Base-by-base conservation (phyloP, 35 echinoderm and acorn worm species). In the Acanthaster planci region DNA sequence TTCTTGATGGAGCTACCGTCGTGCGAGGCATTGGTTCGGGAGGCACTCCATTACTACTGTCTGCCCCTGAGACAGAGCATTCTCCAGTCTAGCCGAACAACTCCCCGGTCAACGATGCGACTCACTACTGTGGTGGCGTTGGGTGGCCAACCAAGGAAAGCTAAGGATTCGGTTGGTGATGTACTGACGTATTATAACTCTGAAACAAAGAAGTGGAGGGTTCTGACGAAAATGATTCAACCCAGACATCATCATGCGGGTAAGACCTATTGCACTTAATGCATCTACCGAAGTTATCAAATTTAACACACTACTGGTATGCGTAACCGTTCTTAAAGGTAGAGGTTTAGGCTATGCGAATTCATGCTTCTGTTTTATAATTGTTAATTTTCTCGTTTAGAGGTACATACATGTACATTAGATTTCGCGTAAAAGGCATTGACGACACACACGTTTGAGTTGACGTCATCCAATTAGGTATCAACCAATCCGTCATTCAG, bases 41-140 rank as follows among this genome's bases (percentile, higher is more conserved):
- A 99, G 57, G 96, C 96, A 37, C 78, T 99, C 2, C 96, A 94
- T 38, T 99, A 99, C 77, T 85, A 99, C 82, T 99, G 92, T 51
- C 82, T 99, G 19, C 96, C 96, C 9, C 81, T 90, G 21, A 56
- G 96, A 30, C 96, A 99, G 55, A 91, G 92, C 42, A 77, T 99
- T 42, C 30, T 99, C 18, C 96, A 99, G 55, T 94, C 88, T 17
- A 77, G 72, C 6, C 60, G 96, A 35, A 99, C 96, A 7, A 87
- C 64, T 38, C 96, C 96, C 1, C 80, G 96, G 64, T 93, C 96
- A 12, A 54, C 87, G 37, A 47, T 86, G n/a, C 84, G 76, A 17
- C 31, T 94, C 15, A 81, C 86, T 12, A 94, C 96, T 14, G 39
- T 92, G 4, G 89, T 99, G 23, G 86, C 92, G 9, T 55, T 94